Base-by-base conservation (phyloP, 2,113 vertebrate genomes). In the Stercorarius parasiticus region DNA sequence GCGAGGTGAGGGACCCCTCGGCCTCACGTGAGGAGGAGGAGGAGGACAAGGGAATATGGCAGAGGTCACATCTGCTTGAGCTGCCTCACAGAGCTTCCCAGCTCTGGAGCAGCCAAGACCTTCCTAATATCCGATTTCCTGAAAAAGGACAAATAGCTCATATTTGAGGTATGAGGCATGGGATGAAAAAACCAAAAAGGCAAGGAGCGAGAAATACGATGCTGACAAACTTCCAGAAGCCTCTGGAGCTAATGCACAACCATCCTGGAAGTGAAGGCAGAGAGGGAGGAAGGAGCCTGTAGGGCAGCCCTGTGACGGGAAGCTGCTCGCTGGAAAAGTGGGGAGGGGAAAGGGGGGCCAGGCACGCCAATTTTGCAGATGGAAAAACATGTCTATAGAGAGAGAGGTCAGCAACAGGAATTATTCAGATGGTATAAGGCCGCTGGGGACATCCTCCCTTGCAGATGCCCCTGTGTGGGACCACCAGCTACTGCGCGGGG, bases 341-440 rank as follows among this genome's bases (percentile, higher is more conserved):
- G 25, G 20, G 7, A 25, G 19, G 38, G 36, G 61, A 61, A 65
- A 78, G 13, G 32, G 13, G 26, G 12, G 30, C 8, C 53, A 73
- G 52, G 15, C 19, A 36, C 29, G 36, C 15, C 49, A 38, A 14
- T 27, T 40, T 52, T 89, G 59, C 45, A 34, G 56, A n/a, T n/a
- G 27, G 61, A 90, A 90, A 81, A 18, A 0, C 12, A 4, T 0
- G 0, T 42, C 5, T 18, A 3, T 15, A 2, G 7, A 40, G 21
- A 69, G 50, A 67, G 15, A 56, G 19, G 25, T 18, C 22, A 77
- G 64, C 29, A n/a, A 17, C 5, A 85, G 77, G 49, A 78, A 29
- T 45, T 70, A 36, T 73, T 62, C 47, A 32, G 62, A 7, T 34
- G 32, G 18, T 55, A 4, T 16, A n/a, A 70, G 36, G 43, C 50